These are phyloP conservation scores for Leiothrix lutea DNA, from an alignment of 2,113 vertebrate species.

Conservation along the genomic window DNA sequence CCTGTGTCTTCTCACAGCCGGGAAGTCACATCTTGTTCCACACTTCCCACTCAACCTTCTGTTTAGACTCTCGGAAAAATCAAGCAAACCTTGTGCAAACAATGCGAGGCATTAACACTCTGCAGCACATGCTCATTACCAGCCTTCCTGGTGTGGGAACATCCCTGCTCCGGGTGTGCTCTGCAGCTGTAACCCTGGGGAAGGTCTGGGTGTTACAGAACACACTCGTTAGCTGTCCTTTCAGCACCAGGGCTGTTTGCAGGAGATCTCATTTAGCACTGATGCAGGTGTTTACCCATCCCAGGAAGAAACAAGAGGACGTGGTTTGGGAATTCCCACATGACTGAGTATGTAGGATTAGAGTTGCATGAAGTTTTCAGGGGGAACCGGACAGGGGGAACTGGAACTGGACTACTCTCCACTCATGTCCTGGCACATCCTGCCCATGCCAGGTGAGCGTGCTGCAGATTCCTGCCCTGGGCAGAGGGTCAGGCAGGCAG, in stretches of 20 bases:
- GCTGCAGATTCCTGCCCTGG: fast-evolving
- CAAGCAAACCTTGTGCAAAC: background rate
- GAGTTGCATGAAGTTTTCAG: background rate
- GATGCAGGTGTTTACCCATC: background rate
- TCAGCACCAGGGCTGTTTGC: background rate
- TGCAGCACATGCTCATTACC: background rate
- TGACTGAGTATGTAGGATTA: constrained; percentile 3
- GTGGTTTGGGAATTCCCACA: constrained; percentile 3
- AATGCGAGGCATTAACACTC: background rate
- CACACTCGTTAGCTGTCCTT: background rate
- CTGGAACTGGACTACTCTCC: background rate
- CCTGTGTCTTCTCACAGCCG: background rate
- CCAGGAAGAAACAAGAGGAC: background rate
- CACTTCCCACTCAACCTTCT: background rate
- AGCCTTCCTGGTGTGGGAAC: background rate
- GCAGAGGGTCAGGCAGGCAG: background rate
- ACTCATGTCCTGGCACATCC: background rate
- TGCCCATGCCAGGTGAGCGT: background rate
- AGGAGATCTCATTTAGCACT: background rate
- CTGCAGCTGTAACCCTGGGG: background rate
- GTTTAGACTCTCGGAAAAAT: background rate
- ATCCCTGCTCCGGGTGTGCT: background rate
- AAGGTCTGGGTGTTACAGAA: background rate
- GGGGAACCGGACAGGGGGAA: background rate
- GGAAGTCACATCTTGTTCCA: background rate